A percentile compares a stretch with the other conserved stretches of the same genome.
Evolutionary conservation across 2,888 invertebrate species (phyloP).

Genomic region (Octodonta nipae): DNA sequence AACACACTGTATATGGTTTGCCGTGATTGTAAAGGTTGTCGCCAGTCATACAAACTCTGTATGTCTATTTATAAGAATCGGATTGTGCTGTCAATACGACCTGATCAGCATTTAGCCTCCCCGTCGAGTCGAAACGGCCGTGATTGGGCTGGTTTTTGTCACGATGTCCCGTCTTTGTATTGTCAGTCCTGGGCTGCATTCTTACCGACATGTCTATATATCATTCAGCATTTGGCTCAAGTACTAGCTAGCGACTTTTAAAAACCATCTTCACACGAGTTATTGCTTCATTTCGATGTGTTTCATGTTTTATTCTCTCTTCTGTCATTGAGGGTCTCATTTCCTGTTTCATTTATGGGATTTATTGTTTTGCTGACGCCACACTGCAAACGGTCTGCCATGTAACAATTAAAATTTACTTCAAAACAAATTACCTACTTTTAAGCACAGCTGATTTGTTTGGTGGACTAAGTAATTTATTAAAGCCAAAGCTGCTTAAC

Average conservation of each 20-base stretch:
- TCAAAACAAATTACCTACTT: no score
- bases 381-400: no score
- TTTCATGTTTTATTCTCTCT: no score
- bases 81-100: slow-evolving; percentile 28
- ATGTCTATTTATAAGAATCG: slow-evolving; percentile 27
- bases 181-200: slow-evolving; percentile 25
- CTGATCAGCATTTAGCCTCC: slow-evolving; percentile 17
- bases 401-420: no score
- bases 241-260: no score
- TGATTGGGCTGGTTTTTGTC: slow-evolving; percentile 31
- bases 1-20: no score
- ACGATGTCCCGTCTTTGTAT: slow-evolving; percentile 22
- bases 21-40: slow-evolving; percentile 18
- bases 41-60: slow-evolving; percentile 24
- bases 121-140: slow-evolving; percentile 17
- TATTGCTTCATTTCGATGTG: slow-evolving; percentile 10
- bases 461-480: no score
- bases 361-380: no score
- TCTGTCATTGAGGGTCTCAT: no score
- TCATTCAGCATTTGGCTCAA: slow-evolving; percentile 11
- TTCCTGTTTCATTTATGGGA: no score
- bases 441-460: no score
- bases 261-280: slow-evolving; percentile 8
- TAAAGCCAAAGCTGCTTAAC: no score
- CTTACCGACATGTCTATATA: slow-evolving; percentile 25